These are phyloP conservation scores for Tretioscincus oriximinensis DNA, from an alignment of 2,113 vertebrate genomes.

Conservation along the genomic window DNA sequence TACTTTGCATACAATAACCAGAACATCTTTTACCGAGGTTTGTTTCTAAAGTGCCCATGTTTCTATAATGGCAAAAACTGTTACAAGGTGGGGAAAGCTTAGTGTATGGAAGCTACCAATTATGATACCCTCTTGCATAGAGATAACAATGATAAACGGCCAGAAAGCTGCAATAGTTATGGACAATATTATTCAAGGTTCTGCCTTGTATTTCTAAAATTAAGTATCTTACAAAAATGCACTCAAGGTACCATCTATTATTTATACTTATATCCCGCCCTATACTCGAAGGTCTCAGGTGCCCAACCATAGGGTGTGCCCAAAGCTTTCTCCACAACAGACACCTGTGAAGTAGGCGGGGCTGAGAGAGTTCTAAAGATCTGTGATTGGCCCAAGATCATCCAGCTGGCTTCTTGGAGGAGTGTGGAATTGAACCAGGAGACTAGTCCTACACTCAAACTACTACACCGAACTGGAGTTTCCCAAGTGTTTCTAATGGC, in stretches of 20 bases:
- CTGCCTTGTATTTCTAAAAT: background rate
- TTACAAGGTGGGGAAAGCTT: background rate
- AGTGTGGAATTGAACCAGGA: too few relatives aligned
- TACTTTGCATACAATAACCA: slow-evolving; percentile 83
- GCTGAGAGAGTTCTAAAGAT: too few relatives aligned
- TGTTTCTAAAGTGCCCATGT: background rate
- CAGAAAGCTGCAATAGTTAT: background rate
- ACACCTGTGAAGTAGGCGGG: too few relatives aligned
- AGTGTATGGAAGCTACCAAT: background rate
- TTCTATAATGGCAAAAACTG: background rate
- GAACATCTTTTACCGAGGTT: slow-evolving; percentile 90
- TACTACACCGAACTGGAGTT: too few relatives aligned
- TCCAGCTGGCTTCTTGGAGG: too few relatives aligned
- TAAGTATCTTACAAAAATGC: background rate
- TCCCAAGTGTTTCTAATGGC: background rate
- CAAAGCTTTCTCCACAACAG: too few relatives aligned
- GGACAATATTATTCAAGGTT: background rate
- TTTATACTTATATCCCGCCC: too few relatives aligned
- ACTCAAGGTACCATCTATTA: background rate
- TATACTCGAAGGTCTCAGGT: too few relatives aligned
- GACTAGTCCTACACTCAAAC: too few relatives aligned
- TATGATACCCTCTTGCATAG: too few relatives aligned
- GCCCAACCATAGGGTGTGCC: too few relatives aligned
- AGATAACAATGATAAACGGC: background rate
- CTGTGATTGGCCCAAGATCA: too few relatives aligned